Evolutionary conservation across 2,888 invertebrate species (phyloP), one percentile per base, ranked within the genome.

Genomic region (Zele albiditarsus): DNA sequence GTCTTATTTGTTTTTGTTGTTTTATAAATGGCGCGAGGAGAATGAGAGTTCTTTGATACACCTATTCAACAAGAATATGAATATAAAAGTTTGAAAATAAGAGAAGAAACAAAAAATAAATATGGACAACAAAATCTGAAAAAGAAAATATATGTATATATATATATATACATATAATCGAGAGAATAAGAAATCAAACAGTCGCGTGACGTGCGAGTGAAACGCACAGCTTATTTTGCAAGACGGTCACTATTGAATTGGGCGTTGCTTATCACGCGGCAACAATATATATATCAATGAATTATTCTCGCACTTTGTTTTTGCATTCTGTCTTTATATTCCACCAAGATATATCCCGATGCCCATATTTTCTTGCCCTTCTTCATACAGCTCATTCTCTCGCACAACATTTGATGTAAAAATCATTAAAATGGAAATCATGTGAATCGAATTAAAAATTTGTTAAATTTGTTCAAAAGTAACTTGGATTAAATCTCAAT

Each of bases 221-320:
- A 63, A 33, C 31, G 33, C 31, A 63, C 20, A 31, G 33, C 20
- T 20, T 63, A 63, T 63, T 63, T 16, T 63, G 33, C 20, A 20
- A 63, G 23, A 23, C 20, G 33, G 33, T 33, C 33, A 16, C 33
- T 66, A 38, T 66, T 46, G 66, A 38, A 66, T 68, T 62, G 69
- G 65, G 71, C 69, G 65, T 77, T 69, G 68, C 72, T 71, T 46
- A 75, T 57, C 67, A 73, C 23, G 71, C 60, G 58, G 38, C 49
- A 76, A 76, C 78, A 78, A 76, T 77, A 74, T 67, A 77, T 78
- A 20, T 53, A 79, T n/a, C n/a, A 79, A 78, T 79, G 79, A 77
- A 79, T 79, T 78, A 78, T 76, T 71, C 60, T 46, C 33, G 77
- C 70, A 72, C 72, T 66, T 77, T 77, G 70, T 73, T 74, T 78